Conservation (phyloP, 2,888 invertebrate genomes). For the Limenitis camilla region DNA sequence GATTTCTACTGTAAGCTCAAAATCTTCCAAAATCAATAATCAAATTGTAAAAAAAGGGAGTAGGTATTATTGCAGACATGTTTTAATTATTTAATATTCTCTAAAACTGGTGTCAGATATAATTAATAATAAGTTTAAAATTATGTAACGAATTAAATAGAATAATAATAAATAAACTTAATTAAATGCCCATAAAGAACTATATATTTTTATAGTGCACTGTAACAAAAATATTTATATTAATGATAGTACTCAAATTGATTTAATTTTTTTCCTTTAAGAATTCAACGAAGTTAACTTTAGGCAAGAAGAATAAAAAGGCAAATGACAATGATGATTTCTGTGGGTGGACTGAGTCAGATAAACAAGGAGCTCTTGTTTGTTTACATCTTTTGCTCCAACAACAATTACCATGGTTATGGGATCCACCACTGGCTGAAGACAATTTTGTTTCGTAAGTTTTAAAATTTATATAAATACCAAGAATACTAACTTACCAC, state of each 20-base stretch:
- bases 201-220: no score
- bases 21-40: no score
- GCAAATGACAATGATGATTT: constrained; percentile 62
- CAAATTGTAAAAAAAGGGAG: no score
- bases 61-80: no score
- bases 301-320: constrained; percentile 65
- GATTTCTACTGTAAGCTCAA: no score
- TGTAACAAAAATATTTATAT: neutral
- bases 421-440: constrained; percentile 88
- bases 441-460: constrained; percentile 87
- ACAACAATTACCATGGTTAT: constrained; percentile 81
- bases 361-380: constrained; percentile 78
- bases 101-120: no score
- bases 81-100: no score
- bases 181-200: no score
- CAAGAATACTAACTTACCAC: no score
- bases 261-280: constrained; percentile 23
- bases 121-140: no score
- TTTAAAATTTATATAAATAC: neutral
- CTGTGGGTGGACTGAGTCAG: constrained; percentile 79
- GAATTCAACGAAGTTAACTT: constrained; percentile 65
- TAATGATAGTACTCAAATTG: neutral
- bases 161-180: no score
- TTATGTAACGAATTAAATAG: no score
- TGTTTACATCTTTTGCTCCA: constrained; percentile 79